phyloP scores from a whole-genome alignment of 2,797 vertebrate species.

The Xerus rutilus region DNA sequence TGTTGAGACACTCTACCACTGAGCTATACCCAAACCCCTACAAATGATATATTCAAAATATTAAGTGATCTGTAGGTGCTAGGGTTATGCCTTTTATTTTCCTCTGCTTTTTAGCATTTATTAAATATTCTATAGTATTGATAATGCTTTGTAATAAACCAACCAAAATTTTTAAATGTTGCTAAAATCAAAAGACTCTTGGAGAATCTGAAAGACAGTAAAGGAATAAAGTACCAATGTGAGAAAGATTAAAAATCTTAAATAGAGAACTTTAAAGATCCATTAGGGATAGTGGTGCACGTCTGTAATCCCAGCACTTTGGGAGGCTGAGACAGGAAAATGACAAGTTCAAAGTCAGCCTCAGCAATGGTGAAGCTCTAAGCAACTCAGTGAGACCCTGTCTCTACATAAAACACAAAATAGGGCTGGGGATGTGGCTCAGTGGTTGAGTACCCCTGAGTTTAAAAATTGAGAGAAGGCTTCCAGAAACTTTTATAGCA shows the following conservation, averaged over 20 bases:
- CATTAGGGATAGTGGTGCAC: no score
- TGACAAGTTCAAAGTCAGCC: no score
- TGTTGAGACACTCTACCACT: no score
- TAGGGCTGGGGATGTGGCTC: no score
- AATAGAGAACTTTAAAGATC: not conserved
- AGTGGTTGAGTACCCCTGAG: no score
- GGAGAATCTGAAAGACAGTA: conserved; percentile 11
- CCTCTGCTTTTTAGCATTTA: conserved; percentile 8
- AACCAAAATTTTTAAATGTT: not conserved
- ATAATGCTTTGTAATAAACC: not conserved
- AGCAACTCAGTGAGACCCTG: no score
- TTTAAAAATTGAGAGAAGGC: not conserved
- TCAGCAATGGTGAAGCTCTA: no score
- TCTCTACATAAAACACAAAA: no score
- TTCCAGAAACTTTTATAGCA: conserved; percentile 51
- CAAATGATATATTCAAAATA: conserved; percentile 2
- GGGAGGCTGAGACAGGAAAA: no score
- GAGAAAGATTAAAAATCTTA: not conserved
- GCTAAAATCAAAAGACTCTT: not conserved
- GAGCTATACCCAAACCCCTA: not conserved
- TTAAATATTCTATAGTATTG: not conserved
- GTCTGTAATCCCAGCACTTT: no score
- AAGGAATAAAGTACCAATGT: not conserved
- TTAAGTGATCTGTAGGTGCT: not conserved
- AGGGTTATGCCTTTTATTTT: not conserved